Percentiles rank a stretch among this genome's conserved stretches.
Conservation (phyloP, 1,140 invertebrate genomes). For the Cecropterus lyciades region DNA sequence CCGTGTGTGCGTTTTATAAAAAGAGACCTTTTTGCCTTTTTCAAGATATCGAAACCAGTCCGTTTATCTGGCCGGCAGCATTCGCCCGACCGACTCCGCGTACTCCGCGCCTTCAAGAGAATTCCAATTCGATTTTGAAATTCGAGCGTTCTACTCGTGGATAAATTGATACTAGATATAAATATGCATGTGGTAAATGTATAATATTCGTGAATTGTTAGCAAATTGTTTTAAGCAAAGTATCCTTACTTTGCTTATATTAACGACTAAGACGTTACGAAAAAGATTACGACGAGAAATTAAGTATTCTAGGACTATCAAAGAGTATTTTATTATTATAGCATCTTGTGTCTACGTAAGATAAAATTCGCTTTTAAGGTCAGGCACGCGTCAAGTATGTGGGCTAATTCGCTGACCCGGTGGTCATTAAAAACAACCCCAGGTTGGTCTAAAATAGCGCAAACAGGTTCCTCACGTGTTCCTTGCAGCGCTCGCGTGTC, state of each 20-base stretch:
- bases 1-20: slow-evolving; percentile 71
- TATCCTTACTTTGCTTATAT: no score
- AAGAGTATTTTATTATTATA: no score
- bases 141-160: slow-evolving; percentile 46
- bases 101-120: slow-evolving; percentile 45
- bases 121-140: slow-evolving; percentile 58
- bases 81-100: slow-evolving; percentile 46
- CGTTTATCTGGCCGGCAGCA: slow-evolving; percentile 66
- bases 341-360: no score
- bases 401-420: slow-evolving; percentile 17
- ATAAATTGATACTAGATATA: neutral
- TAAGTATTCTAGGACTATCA: no score
- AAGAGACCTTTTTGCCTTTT: slow-evolving; percentile 61
- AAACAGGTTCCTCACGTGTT: slow-evolving; percentile 61
- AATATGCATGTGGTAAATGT: no score
- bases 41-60: slow-evolving; percentile 77
- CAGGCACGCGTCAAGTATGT: neutral
- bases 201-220: no score
- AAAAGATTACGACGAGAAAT: no score
- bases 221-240: no score
- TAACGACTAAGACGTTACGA: no score
- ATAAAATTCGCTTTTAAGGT: no score
- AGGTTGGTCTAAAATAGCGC: slow-evolving; percentile 45
- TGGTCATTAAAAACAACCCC: slow-evolving; percentile 25
- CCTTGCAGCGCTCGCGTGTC: slow-evolving; percentile 56